A percentile compares a stretch with the other conserved stretches of the same genome.
Evolutionary conservation across 1,140 invertebrate species (phyloP).

Genomic region (Ganaspis sp.): DNA sequence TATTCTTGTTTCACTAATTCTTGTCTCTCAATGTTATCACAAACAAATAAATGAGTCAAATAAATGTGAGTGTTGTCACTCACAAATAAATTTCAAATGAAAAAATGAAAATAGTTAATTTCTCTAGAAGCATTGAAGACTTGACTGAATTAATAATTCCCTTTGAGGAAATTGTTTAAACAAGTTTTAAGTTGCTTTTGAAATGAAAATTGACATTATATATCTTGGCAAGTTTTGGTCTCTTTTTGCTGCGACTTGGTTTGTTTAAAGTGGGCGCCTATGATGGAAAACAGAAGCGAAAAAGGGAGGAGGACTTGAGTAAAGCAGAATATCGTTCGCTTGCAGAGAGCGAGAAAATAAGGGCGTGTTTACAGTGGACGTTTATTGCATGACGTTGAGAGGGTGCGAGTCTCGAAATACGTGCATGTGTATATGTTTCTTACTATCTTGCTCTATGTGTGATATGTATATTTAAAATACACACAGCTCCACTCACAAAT

Average conservation of each 20-base stretch:
- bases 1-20: no score
- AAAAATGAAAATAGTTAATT: no score
- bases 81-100: no score
- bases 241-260: background rate
- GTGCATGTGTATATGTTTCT: background rate
- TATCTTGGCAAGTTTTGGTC: background rate
- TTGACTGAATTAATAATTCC: no score
- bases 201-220: no score
- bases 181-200: no score
- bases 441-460: background rate
- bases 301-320: background rate
- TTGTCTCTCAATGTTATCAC: no score
- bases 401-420: conserved; percentile 15
- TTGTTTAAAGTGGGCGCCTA: conserved; percentile 9
- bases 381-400: conserved; percentile 28
- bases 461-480: conserved; percentile 1
- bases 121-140: no score
- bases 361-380: conserved; percentile 23
- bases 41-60: no score
- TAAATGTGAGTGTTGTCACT: no score
- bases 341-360: conserved; percentile 30
- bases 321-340: conserved; percentile 27
- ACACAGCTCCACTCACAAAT: conserved; percentile 1
- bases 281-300: background rate
- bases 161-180: no score